Base-by-base conservation (phyloP, 2,888 invertebrate genomes). In the Catonia carolina region DNA sequence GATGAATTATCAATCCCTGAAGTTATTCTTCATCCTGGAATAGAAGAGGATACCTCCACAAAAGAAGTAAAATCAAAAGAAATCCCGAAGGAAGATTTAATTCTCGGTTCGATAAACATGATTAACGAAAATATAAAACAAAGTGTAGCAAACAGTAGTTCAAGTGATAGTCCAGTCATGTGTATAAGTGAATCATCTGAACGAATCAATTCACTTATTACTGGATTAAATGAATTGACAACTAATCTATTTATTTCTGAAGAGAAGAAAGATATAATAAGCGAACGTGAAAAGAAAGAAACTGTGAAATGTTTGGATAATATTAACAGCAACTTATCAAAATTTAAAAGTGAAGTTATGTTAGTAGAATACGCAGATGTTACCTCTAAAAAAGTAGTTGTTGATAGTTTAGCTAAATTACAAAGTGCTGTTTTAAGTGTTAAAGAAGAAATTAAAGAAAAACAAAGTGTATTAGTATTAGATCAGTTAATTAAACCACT, bases 381-480 rank as follows among this genome's bases (percentile, higher is more conserved):
- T 27, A 31, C 14, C 1, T 10, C 31, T 15, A 23, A 22, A 22
- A 27, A 41, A 8, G 15, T 31, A 7, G 31, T 22, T 14, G 41
- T 52, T 15, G 12, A 23, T 39, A 27, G 27, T n/a, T 23, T 52
- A 2, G 39, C 23, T 23, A 22, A 52, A 39, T 31, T 52, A 31
- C 39, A 52, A 15, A 52, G 23, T 2, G 31, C 41, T 23, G 41
- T 52, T 15, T 23, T 31, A 10, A 52, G 14, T 27, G 41, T 39
- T 37, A 41, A 27, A 52, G 52, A 37, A 27, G 52, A 52, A 23
- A 12, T 52, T 17, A 52, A 41, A 41, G 33, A 50, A 20, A 45
- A 22, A 23, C 45, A 45, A 45, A 45, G 23, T 23, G 22, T 45
- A n/a, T 23, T 27, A 18, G 18, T 22, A n/a, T 45, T 45, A 6